These are phyloP conservation scores for Papilio polyxenes DNA, from an alignment of 1,140 invertebrate species.

Conservation along the genomic window DNA sequence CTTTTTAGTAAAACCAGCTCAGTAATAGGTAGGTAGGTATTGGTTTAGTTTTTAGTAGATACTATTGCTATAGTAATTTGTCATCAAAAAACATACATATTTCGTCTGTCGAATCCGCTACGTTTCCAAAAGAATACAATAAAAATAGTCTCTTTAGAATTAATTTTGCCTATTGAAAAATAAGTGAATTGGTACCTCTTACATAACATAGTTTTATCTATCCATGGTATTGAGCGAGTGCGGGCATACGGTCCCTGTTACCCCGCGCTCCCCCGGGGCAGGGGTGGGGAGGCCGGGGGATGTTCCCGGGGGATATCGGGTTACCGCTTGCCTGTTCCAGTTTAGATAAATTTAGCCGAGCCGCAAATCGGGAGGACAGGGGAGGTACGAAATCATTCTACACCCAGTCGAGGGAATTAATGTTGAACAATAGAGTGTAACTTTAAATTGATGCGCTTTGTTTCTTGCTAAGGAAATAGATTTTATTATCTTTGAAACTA, in stretches of 20 bases:
- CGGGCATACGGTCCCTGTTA: slow-evolving; percentile 55
- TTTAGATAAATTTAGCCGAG: slow-evolving; percentile 56
- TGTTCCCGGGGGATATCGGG: slow-evolving; percentile 44
- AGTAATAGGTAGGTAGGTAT: too few relatives aligned
- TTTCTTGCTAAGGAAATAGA: not conserved
- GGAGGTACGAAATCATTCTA: not conserved
- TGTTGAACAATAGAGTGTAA: not conserved
- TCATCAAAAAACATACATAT: too few relatives aligned
- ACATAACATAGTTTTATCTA: slow-evolving; percentile 34
- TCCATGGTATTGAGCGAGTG: slow-evolving; percentile 51
- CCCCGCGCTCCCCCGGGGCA: slow-evolving; percentile 35
- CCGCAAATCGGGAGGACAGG: slow-evolving; percentile 31
- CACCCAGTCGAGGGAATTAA: not conserved
- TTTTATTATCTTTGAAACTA: not conserved
- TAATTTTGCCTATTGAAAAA: too few relatives aligned
- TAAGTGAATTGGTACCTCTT: slow-evolving; percentile 1
- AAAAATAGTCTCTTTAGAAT: too few relatives aligned
- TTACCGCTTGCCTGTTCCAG: slow-evolving; percentile 54
- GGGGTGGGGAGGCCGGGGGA: slow-evolving; percentile 29
- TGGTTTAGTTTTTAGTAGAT: too few relatives aligned
- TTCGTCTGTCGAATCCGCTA: too few relatives aligned
- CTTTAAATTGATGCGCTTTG: not conserved
- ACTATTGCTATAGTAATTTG: too few relatives aligned
- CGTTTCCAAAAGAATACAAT: too few relatives aligned
- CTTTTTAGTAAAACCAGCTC: too few relatives aligned